Base-by-base conservation (phyloP, 1,140 invertebrate genomes). In the Heliconius hermathena region DNA sequence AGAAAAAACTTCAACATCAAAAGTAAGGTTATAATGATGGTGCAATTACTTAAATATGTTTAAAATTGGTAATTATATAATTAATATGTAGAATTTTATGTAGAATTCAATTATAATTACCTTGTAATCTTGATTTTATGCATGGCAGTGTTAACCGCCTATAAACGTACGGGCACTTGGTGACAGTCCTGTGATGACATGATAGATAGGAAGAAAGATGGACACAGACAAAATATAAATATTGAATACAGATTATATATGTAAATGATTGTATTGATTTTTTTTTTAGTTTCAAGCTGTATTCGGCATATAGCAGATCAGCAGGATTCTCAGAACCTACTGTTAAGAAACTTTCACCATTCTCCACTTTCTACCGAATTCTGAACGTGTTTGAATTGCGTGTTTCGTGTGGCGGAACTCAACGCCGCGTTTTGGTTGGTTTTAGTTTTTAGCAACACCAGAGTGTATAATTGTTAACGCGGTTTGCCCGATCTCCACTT, bases 41-140 rank as follows among this genome's bases (percentile, higher is more conserved):
- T 80, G 91, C 92, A 91, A 54, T 81, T 85, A 79, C 29, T 29
- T 60, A 71, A 80, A 72, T 78, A 52, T 70, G 57, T 81, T 76
- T 71, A 41, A 46, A 77, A 11, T 57, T 72, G 57, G 13, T 54
- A 33, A 72, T 78, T 74, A 36, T 78, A 46, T 70, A 49, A 41
- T 54, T 78, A 77, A 78, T 78, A 76, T 84, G 74, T 66, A 20
- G 6, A 33, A 57, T 41, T 80, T 75, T 81, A 76, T 49, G 36
- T 66, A 72, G 38, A 77, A 78, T 76, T 81, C 20, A 11, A 74
- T 77, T 70, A 71, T 83, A 81, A 77, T 88, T 90, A 94, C 91
- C 93, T 93, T 88, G 77, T 85, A 87, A 85, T 93, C 91, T 91
- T 93, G 91, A 91, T 90, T 94, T 94, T 94, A 90, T 93, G 91